Conservation (phyloP, 2,888 invertebrate species). For the Cataglyphis rosenhaueri region DNA sequence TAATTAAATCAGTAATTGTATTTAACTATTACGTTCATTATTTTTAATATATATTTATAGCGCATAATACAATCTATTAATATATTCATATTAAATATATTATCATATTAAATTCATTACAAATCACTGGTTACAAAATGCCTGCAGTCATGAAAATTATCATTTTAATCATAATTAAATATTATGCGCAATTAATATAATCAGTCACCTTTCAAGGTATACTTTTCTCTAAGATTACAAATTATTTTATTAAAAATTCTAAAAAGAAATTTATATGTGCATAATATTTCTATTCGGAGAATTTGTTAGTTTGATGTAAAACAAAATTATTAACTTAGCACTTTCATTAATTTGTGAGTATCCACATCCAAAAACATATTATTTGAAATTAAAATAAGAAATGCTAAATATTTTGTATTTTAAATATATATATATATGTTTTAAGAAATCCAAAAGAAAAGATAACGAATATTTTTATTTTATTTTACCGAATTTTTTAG, state of each 20-base stretch:
- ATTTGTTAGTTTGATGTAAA: conserved; percentile 4
- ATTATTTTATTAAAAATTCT: conserved; percentile 9
- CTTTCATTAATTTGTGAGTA: conserved; percentile 22
- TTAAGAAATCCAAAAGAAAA: not conserved
- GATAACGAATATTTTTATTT: not conserved
- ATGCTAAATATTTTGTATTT: conserved; percentile 19
- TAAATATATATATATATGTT: not conserved
- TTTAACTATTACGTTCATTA: conserved; percentile 12
- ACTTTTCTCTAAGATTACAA: conserved; percentile 9
- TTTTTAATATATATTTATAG: not conserved
- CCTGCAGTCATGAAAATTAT: conserved; percentile 25
- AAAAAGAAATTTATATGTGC: not conserved
- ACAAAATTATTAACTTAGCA: conserved; percentile 7
- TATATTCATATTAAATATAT: conserved; percentile 43
- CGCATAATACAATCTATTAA: not conserved
- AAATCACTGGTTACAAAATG: conserved; percentile 16
- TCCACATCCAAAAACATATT: not conserved
- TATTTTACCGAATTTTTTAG: not conserved
- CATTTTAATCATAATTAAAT: conserved; percentile 40
- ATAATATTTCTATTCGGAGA: not conserved
- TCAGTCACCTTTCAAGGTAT: conserved; percentile 6
- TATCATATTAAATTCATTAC: conserved; percentile 18
- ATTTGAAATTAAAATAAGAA: conserved; percentile 28
- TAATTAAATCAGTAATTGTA: conserved; percentile 2
- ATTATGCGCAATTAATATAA: not conserved